Base-by-base conservation (phyloP, 2,888 invertebrate genomes). In the Rhodophaea formosa region DNA sequence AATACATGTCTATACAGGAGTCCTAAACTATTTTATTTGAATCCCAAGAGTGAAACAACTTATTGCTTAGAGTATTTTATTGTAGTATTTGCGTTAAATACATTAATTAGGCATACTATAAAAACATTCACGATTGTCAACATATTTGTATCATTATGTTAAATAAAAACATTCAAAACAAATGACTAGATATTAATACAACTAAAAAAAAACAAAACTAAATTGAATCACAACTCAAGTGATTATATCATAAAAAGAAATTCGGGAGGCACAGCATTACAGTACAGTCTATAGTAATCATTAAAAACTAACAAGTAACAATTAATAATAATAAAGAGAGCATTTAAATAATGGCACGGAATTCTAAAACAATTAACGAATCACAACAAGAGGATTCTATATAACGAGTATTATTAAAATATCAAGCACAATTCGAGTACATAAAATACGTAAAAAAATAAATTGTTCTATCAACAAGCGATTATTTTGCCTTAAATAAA, bases 1-100 rank as follows among this genome's bases (percentile, higher is more conserved):
- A 77, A 79, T 77, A 77, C 66, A 78, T 63, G 66, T 70, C 57
- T 70, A 59, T 67, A 39, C 43, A 57, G 42, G 57, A 56, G 23
- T 23, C 23, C 35, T 8, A 54, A 29, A 56, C 58, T 56, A 43
- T 56, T 63, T 61, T 59, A 42, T 46, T 57, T 58, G 23, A 49
- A 43, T 35, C 7, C 45, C 63, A 57, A 16, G 12, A 45, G 7
- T 57, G 23, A 47, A 60, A 43, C 30, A 54, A 43, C 32, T 32
- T 23, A n/a, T 7, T 8, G 7, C 15, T 15, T 8, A 30, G 49
- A 49, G 32, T 30, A 49, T 49, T 47, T 15, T 32, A 49, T 32
- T 32, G 32, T 32, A 23, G n/a, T 17, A 46, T 12, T 46, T 49
- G 30, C 15, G 30, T 14, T 30, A 47, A 30, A 47, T 47, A 47